Percentiles rank a stretch among this genome's conserved stretches.
Evolutionary conservation across 2,888 invertebrate species (phyloP).

Genomic region (Smittia sp.): DNA sequence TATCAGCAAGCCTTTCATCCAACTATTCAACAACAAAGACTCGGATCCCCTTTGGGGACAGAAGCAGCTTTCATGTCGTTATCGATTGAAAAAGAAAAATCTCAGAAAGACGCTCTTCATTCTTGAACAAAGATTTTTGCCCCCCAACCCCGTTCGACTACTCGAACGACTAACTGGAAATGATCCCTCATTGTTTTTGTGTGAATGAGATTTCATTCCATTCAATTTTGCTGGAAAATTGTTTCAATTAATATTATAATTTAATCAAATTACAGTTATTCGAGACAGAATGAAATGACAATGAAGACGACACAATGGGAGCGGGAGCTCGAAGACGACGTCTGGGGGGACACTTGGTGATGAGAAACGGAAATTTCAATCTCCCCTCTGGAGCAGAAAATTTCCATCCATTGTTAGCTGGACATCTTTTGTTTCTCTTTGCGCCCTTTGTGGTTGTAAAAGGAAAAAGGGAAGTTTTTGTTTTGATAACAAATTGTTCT

Average conservation of each 20-base stretch:
- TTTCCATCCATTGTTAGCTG: neutral
- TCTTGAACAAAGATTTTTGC: no score
- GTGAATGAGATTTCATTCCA: neutral
- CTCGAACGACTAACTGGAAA: neutral
- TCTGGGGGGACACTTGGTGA: neutral
- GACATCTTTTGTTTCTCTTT: conserved; percentile 1
- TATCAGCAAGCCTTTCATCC: no score
- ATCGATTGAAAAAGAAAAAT: no score
- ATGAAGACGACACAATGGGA: conserved; percentile 7
- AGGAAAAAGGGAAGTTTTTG: neutral
- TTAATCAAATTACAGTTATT: conserved; percentile 39
- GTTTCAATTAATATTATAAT: conserved; percentile 37
- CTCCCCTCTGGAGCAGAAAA: neutral
- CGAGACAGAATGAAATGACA: neutral
- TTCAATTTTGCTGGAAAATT: conserved; percentile 29
- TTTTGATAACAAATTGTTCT: conserved; percentile 12
- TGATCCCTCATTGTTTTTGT: conserved; percentile 22
- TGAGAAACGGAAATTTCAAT: neutral
- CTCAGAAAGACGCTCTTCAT: no score
- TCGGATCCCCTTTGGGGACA: no score
- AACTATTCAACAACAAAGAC: no score
- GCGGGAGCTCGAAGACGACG: neutral
- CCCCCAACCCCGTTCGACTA: neutral
- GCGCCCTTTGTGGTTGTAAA: neutral
- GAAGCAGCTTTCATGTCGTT: no score